phyloP scores from a whole-genome alignment of 2,113 vertebrate genomes.

The Phylloscopus trochilus region DNA sequence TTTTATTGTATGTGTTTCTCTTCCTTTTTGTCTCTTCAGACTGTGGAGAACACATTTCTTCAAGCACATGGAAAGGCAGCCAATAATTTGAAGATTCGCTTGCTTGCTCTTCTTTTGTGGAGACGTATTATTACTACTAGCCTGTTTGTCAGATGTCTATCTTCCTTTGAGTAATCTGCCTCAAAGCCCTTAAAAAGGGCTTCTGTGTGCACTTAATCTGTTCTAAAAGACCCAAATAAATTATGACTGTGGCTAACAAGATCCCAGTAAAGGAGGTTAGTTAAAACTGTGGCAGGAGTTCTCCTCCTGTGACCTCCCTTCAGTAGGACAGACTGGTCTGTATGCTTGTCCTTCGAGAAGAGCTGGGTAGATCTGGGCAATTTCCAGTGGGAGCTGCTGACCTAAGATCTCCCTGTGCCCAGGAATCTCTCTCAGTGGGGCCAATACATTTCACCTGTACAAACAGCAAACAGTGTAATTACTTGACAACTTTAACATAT shows the following conservation, averaged over 20 bases:
- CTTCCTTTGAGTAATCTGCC: conserved; percentile 4
- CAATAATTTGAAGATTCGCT: neutral
- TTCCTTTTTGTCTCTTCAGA: neutral
- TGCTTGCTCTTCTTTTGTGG: neutral
- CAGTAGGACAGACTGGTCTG: neutral
- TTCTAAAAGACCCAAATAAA: conserved; percentile 15
- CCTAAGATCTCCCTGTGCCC: neutral
- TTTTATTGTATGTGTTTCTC: neutral
- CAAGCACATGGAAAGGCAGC: neutral
- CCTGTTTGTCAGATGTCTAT: neutral
- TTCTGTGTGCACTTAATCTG: neutral
- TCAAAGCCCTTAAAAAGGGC: neutral
- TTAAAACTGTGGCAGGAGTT: neutral
- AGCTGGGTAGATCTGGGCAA: neutral
- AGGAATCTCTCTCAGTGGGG: neutral
- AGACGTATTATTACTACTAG: neutral
- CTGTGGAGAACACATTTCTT: neutral
- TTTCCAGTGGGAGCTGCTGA: neutral
- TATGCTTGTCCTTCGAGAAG: neutral
- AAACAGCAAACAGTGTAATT: neutral
- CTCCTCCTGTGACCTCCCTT: neutral
- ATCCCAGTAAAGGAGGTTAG: neutral
- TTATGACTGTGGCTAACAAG: neutral
- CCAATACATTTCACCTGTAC: neutral
- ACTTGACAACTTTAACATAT: neutral